These are phyloP conservation scores for Netelia inedita DNA, from an alignment of 2,888 invertebrate species.

Conservation along the genomic window DNA sequence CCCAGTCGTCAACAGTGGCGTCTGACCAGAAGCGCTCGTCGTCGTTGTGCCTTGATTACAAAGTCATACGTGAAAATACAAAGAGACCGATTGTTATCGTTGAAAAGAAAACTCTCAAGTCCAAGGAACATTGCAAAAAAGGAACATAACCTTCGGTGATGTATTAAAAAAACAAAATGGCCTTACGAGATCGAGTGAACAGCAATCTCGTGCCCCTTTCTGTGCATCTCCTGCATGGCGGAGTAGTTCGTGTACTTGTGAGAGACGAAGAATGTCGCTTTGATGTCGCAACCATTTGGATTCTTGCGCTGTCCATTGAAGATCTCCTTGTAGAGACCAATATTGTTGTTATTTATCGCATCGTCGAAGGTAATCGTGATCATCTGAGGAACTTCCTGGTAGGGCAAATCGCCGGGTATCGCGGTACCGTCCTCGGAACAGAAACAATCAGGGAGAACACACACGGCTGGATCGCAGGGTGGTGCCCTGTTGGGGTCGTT, in stretches of 20 bases:
- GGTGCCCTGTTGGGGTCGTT: constrained; percentile 97
- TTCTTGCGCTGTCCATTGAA: constrained; percentile 96
- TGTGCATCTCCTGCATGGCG: constrained; percentile 95
- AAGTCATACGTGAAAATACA: constrained; percentile 9
- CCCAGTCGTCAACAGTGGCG: constrained; percentile 96
- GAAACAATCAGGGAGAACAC: constrained; percentile 96
- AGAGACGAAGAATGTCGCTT: constrained; percentile 96
- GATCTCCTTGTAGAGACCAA: constrained; percentile 96
- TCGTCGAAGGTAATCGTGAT: constrained; percentile 97
- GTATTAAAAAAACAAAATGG: constrained; percentile 41
- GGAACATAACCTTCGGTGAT: neutral
- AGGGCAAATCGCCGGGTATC: constrained; percentile 93
- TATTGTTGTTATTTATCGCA: constrained; percentile 98
- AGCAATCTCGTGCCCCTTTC: constrained; percentile 97
- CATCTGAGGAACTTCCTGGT: constrained; percentile 96
- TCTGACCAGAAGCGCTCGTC: constrained; percentile 97
- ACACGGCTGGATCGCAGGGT: constrained; percentile 94
- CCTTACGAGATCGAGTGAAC: constrained; percentile 97
- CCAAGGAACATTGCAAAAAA: neutral
- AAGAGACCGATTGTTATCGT: too few relatives aligned
- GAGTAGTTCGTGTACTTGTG: constrained; percentile 98
- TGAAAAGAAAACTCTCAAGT: constrained; percentile 16
- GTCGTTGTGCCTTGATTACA: constrained; percentile 91
- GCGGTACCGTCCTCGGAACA: constrained; percentile 96
- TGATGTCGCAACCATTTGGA: constrained; percentile 97